Conservation (phyloP, 2,113 vertebrate species). For the Recurvirostra avosetta region DNA sequence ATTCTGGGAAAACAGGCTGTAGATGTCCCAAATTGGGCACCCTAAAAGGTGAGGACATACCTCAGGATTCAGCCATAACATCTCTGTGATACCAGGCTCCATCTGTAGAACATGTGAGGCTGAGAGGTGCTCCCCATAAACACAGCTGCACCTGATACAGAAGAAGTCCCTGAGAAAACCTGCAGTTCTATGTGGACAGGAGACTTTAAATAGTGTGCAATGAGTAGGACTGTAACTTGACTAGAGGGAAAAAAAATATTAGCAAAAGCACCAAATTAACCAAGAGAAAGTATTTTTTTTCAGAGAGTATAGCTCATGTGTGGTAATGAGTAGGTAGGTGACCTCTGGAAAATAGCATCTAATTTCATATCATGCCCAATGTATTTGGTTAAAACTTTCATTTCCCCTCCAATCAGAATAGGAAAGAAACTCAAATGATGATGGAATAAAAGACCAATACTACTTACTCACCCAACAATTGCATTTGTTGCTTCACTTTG, state of each 20-base stretch:
- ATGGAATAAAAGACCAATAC: background rate
- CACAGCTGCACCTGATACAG: background rate
- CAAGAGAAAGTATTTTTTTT: background rate
- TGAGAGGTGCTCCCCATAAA: background rate
- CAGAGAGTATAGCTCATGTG: background rate
- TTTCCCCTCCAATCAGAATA: background rate
- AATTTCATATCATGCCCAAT: background rate
- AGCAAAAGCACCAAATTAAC: background rate
- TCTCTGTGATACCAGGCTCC: background rate
- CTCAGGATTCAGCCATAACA: background rate
- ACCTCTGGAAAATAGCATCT: background rate
- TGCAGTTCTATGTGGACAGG: background rate
- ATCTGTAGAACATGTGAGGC: fast-evolving
- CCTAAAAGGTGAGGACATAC: background rate
- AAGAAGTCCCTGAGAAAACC: background rate
- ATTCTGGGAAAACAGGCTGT: background rate
- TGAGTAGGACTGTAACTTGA: background rate
- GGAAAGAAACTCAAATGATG: background rate
- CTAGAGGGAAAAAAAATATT: background rate
- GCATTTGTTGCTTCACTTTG: background rate
- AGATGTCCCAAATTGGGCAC: background rate
- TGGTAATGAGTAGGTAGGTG: background rate
- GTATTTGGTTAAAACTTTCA: background rate
- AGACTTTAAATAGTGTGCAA: background rate
- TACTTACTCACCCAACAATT: background rate